Base-by-base conservation (phyloP, 2,113 vertebrate species). In the Drymodes brunneopygia region DNA sequence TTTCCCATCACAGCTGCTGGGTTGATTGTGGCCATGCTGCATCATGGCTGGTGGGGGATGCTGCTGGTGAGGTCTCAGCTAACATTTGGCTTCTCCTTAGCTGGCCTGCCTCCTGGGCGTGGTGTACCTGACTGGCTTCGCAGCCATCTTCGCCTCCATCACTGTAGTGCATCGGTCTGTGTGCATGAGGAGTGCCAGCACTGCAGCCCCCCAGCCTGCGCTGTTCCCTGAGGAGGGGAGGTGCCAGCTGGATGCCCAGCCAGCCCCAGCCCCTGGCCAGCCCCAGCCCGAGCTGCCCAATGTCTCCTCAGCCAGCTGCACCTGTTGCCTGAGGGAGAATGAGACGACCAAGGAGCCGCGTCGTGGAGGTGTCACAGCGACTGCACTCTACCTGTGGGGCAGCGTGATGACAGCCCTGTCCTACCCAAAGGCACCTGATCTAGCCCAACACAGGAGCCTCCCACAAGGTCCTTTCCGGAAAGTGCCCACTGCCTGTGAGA, bases 41-140 rank as follows among this genome's bases (percentile, higher is more conserved):
- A 12, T 87, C 7, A 4, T 4, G 2, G 22, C 31, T 58, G 25
- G 28, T 2, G 3, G 22, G 11, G 12, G 23, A 4, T 8, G 18
- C 38, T 77, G 31, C 56, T 56, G 16, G 15, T 17, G 19, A 7
- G 9, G 6, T 62, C 38, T 70, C 50, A 16, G 44, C 38, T 93
- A 69, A 95, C 78, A 2, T 3, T 25, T 7, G 11, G 6, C 25
- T 65, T 75, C 74, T 50, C 56, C 51, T n/a, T 95, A 99, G 99
- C 97, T 99, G 40, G 98, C 99, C 71, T 99, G 99, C 88, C 98
- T 99, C 94, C 97, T 99, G 67, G 98, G 99, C 0, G 95, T 99
- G 86, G 97, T 99, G 29, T 99, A 99, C 77, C 97, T 99, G 88
- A 99, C 99, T 1, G 98, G 99, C 19, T 98, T 99, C 6, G 98